Evolutionary conservation across 2,797 vertebrate species (phyloP).

Genomic region (Hyperoplus immaculatus): DNA sequence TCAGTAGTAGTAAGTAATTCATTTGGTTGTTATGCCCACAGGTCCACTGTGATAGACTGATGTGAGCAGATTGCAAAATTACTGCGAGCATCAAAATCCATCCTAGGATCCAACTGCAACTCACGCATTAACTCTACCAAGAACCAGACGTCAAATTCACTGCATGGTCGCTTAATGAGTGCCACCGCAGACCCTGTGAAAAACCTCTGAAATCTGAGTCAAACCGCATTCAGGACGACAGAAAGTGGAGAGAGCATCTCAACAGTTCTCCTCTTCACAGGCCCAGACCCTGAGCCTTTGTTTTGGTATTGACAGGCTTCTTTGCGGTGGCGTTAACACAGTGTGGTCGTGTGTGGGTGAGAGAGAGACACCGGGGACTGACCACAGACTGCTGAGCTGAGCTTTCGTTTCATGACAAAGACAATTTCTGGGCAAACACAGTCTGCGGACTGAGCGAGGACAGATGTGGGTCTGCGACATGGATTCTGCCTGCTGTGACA

Average conservation of each 20-base stretch:
- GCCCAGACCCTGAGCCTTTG: constrained; percentile 63
- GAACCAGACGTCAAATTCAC: constrained; percentile 59
- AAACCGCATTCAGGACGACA: constrained; percentile 22
- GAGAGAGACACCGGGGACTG: constrained; percentile 47
- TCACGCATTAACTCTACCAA: constrained; percentile 31
- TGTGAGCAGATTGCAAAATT: constrained; percentile 38
- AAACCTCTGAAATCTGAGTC: constrained; percentile 52
- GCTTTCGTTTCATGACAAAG: constrained; percentile 50
- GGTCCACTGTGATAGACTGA: constrained; percentile 46
- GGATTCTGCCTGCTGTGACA: constrained; percentile 33
- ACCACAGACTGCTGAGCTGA: constrained; percentile 64
- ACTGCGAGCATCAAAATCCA: constrained; percentile 38
- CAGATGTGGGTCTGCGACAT: constrained; percentile 43
- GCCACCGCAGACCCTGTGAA: constrained; percentile 60
- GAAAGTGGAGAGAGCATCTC: constrained; percentile 41
- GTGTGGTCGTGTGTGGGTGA: constrained; percentile 60
- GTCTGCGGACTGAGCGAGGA: constrained; percentile 26
- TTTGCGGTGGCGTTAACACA: constrained; percentile 48
- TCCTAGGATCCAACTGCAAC: constrained; percentile 32
- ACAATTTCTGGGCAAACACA: constrained; percentile 45
- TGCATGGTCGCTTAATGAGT: constrained; percentile 47
- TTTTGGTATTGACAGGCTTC: constrained; percentile 51
- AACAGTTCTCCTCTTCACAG: constrained; percentile 37
- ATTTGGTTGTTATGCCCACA: constrained; percentile 34
- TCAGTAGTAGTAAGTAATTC: constrained; percentile 40